Percentiles rank a stretch among this genome's conserved stretches.
Conservation (phyloP, 2,113 vertebrate genomes). For the Lates calcarifer region DNA sequence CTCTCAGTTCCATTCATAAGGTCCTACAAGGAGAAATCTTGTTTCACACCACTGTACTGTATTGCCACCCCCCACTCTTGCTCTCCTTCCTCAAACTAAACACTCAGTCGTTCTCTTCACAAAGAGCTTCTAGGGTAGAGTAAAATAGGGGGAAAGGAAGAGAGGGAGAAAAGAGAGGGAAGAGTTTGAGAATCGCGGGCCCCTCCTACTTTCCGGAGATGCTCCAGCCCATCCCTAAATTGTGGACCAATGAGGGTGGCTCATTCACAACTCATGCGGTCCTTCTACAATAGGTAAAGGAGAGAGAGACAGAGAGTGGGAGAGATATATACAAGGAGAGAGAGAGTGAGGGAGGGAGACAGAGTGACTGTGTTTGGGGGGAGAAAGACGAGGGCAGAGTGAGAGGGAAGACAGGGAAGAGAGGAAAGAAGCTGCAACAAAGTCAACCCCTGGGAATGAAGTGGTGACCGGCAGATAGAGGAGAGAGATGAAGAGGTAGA, state of each 20-base stretch:
- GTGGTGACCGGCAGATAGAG: slow-evolving; percentile 50
- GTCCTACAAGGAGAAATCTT: slow-evolving; percentile 42
- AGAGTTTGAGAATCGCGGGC: slow-evolving; percentile 68
- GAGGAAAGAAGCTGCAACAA: slow-evolving; percentile 47
- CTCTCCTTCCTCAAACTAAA: slow-evolving; percentile 53
- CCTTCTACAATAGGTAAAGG: slow-evolving; percentile 83
- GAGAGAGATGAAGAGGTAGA: slow-evolving; percentile 58
- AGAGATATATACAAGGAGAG: slow-evolving; percentile 70
- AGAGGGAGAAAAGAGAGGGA: slow-evolving; percentile 71
- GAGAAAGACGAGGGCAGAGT: slow-evolving; percentile 56
- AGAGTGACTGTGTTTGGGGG: slow-evolving; percentile 55
- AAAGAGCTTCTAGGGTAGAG: slow-evolving; percentile 54
- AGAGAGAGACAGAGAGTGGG: slow-evolving; percentile 73
- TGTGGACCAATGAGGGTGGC: slow-evolving; percentile 75
- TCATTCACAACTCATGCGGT: slow-evolving; percentile 76
- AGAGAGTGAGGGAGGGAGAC: slow-evolving; percentile 43
- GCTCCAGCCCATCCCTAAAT: slow-evolving; percentile 83
- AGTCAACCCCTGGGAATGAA: slow-evolving; percentile 67
- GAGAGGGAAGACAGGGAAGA: slow-evolving; percentile 47
- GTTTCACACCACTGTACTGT: slow-evolving; percentile 24
- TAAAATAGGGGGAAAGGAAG: slow-evolving; percentile 47
- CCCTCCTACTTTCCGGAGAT: slow-evolving; percentile 82
- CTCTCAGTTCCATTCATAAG: slow-evolving; percentile 45
- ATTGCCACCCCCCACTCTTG: slow-evolving; percentile 5
- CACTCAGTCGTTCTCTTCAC: slow-evolving; percentile 67